Percentiles rank a stretch among this genome's conserved stretches.
Evolutionary conservation across 2,113 vertebrate species (phyloP).

Genomic region (Stictonetta naevosa): DNA sequence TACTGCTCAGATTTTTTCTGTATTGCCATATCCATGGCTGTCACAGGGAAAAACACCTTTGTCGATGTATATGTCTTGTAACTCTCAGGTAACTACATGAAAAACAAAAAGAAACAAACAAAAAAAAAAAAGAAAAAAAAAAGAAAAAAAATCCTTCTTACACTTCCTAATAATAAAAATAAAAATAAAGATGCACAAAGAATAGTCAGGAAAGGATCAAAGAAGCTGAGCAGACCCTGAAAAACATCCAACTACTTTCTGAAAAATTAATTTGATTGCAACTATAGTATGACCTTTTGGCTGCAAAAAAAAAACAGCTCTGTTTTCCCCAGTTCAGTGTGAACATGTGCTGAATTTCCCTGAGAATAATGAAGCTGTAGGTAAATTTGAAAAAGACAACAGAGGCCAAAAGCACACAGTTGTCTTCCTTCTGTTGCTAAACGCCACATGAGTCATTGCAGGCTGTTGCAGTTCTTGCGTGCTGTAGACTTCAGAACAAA

Average conservation of each 20-base stretch:
- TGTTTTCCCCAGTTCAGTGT: neutral
- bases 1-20: neutral
- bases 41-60: neutral
- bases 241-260: neutral
- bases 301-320: neutral
- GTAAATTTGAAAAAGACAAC: neutral
- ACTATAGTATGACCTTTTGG: neutral
- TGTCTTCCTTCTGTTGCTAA: neutral
- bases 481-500: neutral
- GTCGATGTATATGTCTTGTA: neutral
- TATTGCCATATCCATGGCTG: neutral
- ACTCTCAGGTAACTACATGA: neutral
- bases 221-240: neutral
- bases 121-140: neutral
- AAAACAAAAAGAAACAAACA: neutral
- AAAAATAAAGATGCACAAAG: neutral
- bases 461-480: neutral
- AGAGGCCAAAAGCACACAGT: neutral
- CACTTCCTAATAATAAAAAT: neutral
- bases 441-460: neutral
- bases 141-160: constrained; percentile 5
- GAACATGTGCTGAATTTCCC: neutral
- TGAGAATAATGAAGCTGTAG: neutral
- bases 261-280: constrained; percentile 35
- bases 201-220: neutral